A percentile compares a stretch with the other conserved stretches of the same genome.
Evolutionary conservation across 1,140 invertebrate species (phyloP).

Genomic region (Adelges cooleyi): DNA sequence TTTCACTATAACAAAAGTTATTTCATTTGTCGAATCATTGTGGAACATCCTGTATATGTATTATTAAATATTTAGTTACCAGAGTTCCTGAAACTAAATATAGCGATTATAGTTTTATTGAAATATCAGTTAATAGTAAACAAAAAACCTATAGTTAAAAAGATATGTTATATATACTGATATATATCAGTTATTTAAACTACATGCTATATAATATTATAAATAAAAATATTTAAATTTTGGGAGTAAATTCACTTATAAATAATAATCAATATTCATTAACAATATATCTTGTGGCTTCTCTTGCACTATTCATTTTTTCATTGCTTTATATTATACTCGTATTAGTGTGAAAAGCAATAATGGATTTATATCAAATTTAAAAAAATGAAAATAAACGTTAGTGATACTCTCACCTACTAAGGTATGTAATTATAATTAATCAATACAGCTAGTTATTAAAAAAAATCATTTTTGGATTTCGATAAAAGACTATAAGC

Average conservation of each 20-base stretch:
- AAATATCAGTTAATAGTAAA: background rate
- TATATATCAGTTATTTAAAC: too few species aligned
- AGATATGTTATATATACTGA: too few species aligned
- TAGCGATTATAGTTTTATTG: background rate
- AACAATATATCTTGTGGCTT: background rate
- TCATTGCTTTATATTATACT: background rate
- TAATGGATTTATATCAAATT: too few species aligned
- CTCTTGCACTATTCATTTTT: background rate
- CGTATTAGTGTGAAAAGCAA: background rate
- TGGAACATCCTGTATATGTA: too few species aligned
- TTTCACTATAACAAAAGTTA: background rate
- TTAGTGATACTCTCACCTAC: too few species aligned
- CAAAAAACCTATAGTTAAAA: background rate
- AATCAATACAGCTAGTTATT: too few species aligned
- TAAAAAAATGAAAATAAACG: too few species aligned
- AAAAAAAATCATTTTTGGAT: too few species aligned
- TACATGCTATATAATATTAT: too few species aligned
- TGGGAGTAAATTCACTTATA: background rate
- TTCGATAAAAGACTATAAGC: too few species aligned
- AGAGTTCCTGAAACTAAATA: conserved; percentile 24
- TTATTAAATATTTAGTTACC: conserved; percentile 25
- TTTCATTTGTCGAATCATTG: conserved; percentile 1
- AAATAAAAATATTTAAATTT: background rate
- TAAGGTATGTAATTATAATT: too few species aligned
- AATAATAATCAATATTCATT: background rate